These are phyloP conservation scores for Tyrannus savana DNA, from an alignment of 2,113 vertebrate genomes.

Conservation along the genomic window DNA sequence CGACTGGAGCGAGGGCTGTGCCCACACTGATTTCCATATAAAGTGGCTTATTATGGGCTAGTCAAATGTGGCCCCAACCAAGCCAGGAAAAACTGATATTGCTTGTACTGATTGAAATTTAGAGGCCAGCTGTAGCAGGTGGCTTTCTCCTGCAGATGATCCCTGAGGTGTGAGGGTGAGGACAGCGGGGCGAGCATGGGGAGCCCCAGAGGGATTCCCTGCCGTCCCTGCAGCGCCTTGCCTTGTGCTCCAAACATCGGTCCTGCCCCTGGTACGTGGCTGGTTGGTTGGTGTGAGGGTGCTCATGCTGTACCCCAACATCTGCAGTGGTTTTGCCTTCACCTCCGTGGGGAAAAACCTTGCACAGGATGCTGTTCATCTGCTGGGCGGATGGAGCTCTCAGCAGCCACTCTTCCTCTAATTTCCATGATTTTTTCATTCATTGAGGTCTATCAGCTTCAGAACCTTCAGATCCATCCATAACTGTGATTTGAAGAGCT, in stretches of 20 bases:
- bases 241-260: fast-evolving
- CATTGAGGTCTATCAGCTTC: background rate
- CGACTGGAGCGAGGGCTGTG: fast-evolving
- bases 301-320: background rate
- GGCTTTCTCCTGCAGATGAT: background rate
- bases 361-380: background rate
- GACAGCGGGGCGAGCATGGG: background rate
- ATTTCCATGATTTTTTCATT: background rate
- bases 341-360: background rate
- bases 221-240: background rate
- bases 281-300: background rate
- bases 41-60: slow-evolving; percentile 2
- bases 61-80: background rate
- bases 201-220: background rate
- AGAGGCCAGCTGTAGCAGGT: background rate
- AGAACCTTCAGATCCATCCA: background rate
- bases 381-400: background rate
- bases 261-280: fast-evolving
- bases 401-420: background rate
- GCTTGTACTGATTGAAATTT: background rate
- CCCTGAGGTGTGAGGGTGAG: background rate
- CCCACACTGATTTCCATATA: background rate
- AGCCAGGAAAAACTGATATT: background rate
- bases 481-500: background rate
- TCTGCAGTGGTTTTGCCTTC: background rate